A percentile compares a stretch with the other conserved stretches of the same genome.
phyloP scores from a whole-genome alignment of 2,888 invertebrate genomes.

The Thecocarcelia acutangulata region DNA sequence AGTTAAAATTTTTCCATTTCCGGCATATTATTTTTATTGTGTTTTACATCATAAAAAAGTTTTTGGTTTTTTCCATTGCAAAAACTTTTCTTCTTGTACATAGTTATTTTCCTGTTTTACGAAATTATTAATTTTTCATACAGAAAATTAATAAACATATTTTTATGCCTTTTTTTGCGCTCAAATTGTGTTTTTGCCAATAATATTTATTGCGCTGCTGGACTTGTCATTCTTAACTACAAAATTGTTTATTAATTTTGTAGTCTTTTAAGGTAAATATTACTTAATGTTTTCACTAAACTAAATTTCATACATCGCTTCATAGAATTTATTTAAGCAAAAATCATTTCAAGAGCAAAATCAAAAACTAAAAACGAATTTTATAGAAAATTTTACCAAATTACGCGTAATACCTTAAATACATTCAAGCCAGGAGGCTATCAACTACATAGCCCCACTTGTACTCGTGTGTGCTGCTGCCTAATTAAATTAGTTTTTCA shows the following conservation, averaged over 20 bases:
- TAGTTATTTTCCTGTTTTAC: slow-evolving; percentile 34
- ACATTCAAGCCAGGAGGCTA: no score
- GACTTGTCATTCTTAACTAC: slow-evolving; percentile 42
- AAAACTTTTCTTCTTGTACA: slow-evolving; percentile 31
- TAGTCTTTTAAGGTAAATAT: slow-evolving; percentile 72
- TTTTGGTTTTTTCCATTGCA: slow-evolving; percentile 21
- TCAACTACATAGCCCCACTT: no score
- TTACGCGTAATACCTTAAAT: no score
- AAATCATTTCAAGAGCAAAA: no score
- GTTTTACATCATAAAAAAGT: neutral
- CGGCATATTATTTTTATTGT: neutral
- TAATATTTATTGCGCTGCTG: slow-evolving; percentile 47
- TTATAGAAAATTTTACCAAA: no score
- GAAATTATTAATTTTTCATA: slow-evolving; percentile 15
- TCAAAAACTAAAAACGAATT: no score
- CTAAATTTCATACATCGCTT: neutral
- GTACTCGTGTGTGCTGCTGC: no score
- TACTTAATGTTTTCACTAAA: slow-evolving; percentile 7
- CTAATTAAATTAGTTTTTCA: no score
- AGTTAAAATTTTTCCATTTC: neutral
- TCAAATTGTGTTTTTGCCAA: slow-evolving; percentile 43
- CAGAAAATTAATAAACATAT: slow-evolving; percentile 8
- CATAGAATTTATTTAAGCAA: neutral
- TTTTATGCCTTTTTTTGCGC: slow-evolving; percentile 31
- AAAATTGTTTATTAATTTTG: slow-evolving; percentile 37